Base-by-base conservation (phyloP, 2,797 vertebrate species). In the Ctenochaetus hawaiiensis region DNA sequence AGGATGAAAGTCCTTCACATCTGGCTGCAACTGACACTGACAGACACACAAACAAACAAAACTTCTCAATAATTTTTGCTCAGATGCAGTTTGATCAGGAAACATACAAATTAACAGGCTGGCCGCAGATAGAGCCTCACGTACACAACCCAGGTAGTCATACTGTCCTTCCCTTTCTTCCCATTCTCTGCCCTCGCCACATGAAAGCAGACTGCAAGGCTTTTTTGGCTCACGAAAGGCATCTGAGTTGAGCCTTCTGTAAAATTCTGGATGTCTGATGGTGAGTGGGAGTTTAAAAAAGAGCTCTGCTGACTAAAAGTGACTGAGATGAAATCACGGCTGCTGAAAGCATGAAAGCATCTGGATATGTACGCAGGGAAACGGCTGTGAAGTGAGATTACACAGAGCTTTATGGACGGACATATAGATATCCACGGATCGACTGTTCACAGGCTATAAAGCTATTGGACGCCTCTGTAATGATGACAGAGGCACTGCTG, bases 241-340 rank as follows among this genome's bases (percentile, higher is more conserved):
- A 74, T 75, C 74, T 49, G 41, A 68, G 56, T 69, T 67, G 67
- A 87, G 62, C 67, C 53, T 26, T 51, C 75, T 58, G 75, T 90
- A 87, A 88, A 88, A 81, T 16, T 23, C 45, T 60, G 20, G 1
- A 59, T 81, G 66, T 83, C 59, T 65, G 48, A 67, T 56, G 77
- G 57, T 77, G 77, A 68, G 52, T 72, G 69, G 26, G 60, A 85
- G 57, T 45, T 73, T 86, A 30, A 60, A 75, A 87, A 81, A 75
- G 59, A 78, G 60, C 65, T 70, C 58, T 72, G 39, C 61, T 84
- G 77, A 84, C 79, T 57, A 41, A 73, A 65, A 56, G 57, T 44
- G 69, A 75, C 53, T 44, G 77, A 70, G 57, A 77, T 20, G 30
- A 84, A 76, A 80, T 71, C 67, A 75, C 17, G 61, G 54, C 75